A percentile compares a stretch with the other conserved stretches of the same genome.
These are phyloP conservation scores for Synaphobranchus kaupii DNA, from an alignment of 2,797 vertebrate genomes.

Conservation along the genomic window DNA sequence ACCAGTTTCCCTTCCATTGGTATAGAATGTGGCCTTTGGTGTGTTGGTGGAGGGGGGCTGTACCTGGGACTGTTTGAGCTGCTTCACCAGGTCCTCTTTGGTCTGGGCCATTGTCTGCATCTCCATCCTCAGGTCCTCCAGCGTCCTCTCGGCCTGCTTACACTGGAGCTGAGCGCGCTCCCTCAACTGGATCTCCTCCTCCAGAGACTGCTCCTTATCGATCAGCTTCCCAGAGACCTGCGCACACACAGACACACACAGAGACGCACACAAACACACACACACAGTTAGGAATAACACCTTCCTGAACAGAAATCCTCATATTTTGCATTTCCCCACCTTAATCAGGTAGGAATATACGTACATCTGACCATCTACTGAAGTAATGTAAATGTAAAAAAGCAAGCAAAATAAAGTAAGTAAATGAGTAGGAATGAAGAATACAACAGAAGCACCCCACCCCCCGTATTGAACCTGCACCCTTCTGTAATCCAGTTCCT, in stretches of 20 bases:
- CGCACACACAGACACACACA: constrained; percentile 23
- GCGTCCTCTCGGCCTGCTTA: constrained; percentile 72
- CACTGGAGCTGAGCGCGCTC: constrained; percentile 74
- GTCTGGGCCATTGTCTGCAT: constrained; percentile 65
- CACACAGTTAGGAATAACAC: not conserved
- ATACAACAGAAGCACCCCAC: not conserved
- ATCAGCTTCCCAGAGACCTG: constrained; percentile 74
- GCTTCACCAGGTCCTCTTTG: constrained; percentile 71
- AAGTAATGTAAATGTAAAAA: not conserved
- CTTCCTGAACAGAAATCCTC: not conserved
- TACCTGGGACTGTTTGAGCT: constrained; percentile 73
- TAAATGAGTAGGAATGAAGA: not conserved
- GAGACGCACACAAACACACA: constrained; percentile 10
- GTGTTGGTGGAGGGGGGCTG: not conserved
- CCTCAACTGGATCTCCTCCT: constrained; percentile 78
- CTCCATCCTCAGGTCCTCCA: constrained; percentile 76
- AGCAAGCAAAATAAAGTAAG: no score
- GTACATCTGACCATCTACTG: not conserved
- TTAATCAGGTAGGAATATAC: not conserved
- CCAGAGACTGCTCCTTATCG: constrained; percentile 70
- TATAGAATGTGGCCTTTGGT: not conserved
- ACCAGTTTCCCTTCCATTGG: not conserved
- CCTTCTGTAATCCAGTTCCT: not conserved
- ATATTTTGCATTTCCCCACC: not conserved
- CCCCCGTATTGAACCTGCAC: not conserved